Percentiles rank a stretch among this genome's conserved stretches.
These are phyloP conservation scores for Oreochromis spilurus DNA, from an alignment of 2,113 vertebrate genomes.

Conservation along the genomic window DNA sequence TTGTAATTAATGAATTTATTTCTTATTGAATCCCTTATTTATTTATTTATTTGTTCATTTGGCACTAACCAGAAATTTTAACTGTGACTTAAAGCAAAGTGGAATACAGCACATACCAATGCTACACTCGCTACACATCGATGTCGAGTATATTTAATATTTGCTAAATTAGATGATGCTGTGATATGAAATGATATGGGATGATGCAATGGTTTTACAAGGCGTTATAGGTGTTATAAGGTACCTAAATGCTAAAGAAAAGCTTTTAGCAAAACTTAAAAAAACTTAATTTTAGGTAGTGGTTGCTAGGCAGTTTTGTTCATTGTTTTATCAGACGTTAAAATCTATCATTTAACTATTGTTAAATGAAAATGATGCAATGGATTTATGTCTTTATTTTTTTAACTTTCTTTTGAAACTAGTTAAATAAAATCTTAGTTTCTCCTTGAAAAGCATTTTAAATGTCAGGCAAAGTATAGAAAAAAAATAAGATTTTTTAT, in stretches of 20 bases:
- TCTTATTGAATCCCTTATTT: background rate
- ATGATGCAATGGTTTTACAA: background rate
- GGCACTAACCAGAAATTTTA: background rate
- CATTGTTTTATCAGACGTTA: background rate
- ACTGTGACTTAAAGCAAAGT: background rate
- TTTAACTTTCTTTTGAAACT: background rate
- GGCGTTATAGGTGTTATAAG: background rate
- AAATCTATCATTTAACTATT: background rate
- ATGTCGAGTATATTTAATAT: background rate
- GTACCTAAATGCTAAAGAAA: background rate
- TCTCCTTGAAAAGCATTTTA: background rate
- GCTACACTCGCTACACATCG: background rate
- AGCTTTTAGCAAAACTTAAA: background rate
- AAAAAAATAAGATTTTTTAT: accelerated
- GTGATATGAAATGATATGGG: background rate
- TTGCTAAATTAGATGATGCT: background rate
- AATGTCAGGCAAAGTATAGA: background rate
- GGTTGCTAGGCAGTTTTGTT: background rate
- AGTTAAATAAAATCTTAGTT: background rate
- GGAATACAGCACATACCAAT: background rate
- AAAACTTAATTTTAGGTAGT: background rate
- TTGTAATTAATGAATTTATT: background rate
- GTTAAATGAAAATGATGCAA: background rate
- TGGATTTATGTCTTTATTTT: background rate
- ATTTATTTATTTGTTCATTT: background rate